Evolutionary conservation across 2,888 invertebrate genomes (phyloP).

Genomic region (Lochmaea crataegi): DNA sequence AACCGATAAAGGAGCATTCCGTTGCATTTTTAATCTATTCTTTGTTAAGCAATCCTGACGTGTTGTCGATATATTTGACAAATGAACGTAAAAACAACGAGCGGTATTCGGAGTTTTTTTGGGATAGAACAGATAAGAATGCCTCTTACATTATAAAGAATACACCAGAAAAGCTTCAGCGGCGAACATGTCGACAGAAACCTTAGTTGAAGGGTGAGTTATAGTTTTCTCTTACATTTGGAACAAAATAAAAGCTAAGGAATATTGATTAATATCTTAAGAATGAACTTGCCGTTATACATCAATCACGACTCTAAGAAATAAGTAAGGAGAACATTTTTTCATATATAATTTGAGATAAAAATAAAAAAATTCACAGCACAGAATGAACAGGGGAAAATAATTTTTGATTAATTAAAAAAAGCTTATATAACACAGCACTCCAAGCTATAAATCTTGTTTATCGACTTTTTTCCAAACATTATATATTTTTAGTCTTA

Average conservation of each 20-base stretch:
- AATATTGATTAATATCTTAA: not conserved
- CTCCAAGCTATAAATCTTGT: no score
- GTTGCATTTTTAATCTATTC: constrained; percentile 12
- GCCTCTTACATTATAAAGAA: constrained; percentile 3
- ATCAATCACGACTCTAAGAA: not conserved
- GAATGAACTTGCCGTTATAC: not conserved
- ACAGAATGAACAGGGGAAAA: no score
- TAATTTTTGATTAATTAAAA: no score
- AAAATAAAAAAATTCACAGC: no score
- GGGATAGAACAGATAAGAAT: constrained; percentile 5
- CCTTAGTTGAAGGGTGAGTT: not conserved
- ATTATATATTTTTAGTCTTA: no score
- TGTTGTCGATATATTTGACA: constrained; percentile 13
- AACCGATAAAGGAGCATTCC: not conserved
- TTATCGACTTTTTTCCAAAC: no score
- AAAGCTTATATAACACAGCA: no score
- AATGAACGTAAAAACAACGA: constrained; percentile 9
- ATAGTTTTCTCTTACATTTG: not conserved
- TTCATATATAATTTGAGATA: no score
- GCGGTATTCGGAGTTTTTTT: not conserved
- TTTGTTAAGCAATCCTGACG: not conserved
- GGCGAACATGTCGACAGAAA: not conserved
- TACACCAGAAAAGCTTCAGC: not conserved
- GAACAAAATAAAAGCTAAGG: not conserved
- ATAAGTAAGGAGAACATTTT: no score